These are phyloP conservation scores for Campoletis sonorensis DNA, from an alignment of 1,140 invertebrate genomes.

Conservation along the genomic window DNA sequence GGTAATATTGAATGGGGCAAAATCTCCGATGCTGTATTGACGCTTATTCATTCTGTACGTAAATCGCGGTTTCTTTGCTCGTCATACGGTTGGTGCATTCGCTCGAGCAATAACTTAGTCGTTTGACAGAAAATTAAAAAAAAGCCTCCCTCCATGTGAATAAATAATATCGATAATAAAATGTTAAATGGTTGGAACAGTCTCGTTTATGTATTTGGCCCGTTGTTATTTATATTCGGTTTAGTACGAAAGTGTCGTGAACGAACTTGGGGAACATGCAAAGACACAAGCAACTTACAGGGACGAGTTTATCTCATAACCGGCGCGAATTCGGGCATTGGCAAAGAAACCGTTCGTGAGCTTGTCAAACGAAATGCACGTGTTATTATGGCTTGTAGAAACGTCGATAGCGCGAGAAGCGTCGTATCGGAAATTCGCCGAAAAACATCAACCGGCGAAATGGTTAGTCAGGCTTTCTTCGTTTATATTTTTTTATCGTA, in stretches of 20 bases:
- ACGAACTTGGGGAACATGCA: slow-evolving; percentile 74
- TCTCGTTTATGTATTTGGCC: slow-evolving; percentile 68
- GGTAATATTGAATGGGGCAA: no score
- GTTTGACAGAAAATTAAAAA: no score
- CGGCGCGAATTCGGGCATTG: slow-evolving; percentile 89
- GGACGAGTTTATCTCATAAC: slow-evolving; percentile 86
- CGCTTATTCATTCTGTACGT: no score
- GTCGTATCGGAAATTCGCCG: slow-evolving; percentile 80
- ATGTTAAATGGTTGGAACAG: slow-evolving; percentile 2
- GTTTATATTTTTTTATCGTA: no score
- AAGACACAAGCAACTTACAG: slow-evolving; percentile 70
- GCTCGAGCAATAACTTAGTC: no score
- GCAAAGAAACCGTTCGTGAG: slow-evolving; percentile 84
- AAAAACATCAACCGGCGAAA: slow-evolving; percentile 77
- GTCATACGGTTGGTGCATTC: no score
- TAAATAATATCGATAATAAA: background rate
- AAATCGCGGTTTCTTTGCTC: no score
- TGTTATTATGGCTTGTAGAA: slow-evolving; percentile 86
- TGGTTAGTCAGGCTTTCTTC: slow-evolving; percentile 74
- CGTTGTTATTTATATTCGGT: slow-evolving; percentile 68
- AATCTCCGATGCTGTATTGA: no score
- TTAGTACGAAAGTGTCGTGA: slow-evolving; percentile 75
- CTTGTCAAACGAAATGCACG: slow-evolving; percentile 81
- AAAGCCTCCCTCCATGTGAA: no score
- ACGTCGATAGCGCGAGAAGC: slow-evolving; percentile 79